Evolutionary conservation across 2,888 invertebrate genomes (phyloP), one percentile per base, ranked within the genome.

Genomic region (Itoplectis maculator): DNA sequence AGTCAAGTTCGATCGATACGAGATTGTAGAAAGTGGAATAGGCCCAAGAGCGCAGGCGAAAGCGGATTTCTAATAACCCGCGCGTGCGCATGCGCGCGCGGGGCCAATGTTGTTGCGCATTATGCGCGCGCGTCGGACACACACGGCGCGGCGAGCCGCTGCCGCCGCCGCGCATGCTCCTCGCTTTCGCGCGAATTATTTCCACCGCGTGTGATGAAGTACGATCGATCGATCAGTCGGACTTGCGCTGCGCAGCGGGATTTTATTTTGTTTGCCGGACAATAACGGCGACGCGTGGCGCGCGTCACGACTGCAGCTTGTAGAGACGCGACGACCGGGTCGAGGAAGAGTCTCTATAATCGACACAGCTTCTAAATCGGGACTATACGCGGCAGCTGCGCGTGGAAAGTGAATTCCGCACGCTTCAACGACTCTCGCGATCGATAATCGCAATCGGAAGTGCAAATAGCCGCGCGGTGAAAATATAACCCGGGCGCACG

Each of bases 1-100:
- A 87, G 85, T 87, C 86, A 86, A 88, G 85, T 85, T 87, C 86
- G 77, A 85, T 80, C 74, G 76, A 63, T 83, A 74, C 69, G 69
- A 75, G 83, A 80, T 74, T 23, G 78, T 87, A 86, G 87, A 88
- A 88, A 88, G 86, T 87, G 61, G 56, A 75, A 61, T 61, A 65
- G n/a, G 66, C 20, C 69, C 29, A 54, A 69, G 29, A 45, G 74
- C 47, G 63, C 63, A 42, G 69, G 84, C 78, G 85, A 84, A 84
- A 84, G 84, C 68, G 54, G 83, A 79, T 86, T 84, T 85, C 82
- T 85, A 84, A 83, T 82, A 81, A 83, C 82, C 18, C 37, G 61
- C 15, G n/a, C n/a, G n/a, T n/a, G n/a, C n/a, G n/a, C n/a, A n/a
- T n/a, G n/a, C n/a, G n/a, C n/a, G n/a, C n/a, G 29, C 61, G 40